Evolutionary conservation across 2,797 vertebrate genomes (phyloP), one percentile per base, ranked within the genome.

Genomic region (Neopelma chrysocephalum): DNA sequence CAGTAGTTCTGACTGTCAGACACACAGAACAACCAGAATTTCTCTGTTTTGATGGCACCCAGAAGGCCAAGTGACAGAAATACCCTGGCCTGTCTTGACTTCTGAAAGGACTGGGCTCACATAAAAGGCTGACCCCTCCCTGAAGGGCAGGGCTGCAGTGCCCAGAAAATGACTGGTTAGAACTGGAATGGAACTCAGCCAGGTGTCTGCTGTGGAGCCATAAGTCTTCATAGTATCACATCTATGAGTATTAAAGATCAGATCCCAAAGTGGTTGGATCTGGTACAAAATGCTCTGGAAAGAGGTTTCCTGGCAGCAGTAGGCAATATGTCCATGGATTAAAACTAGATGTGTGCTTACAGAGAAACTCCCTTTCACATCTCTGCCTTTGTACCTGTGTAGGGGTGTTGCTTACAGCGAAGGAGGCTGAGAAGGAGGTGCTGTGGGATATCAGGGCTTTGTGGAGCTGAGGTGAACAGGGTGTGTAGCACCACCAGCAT

Each of bases 51-150:
- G 47, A 40, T 69, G 80, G 71, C 50, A 64, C 15, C 7, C 22
- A 72, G 54, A 76, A 87, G 36, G 42, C 20, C 45, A 56, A 68
- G 36, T 68, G 86, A 71, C 64, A 83, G 88, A 82, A 94, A 73
- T 25, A 31, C 1, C 1, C 25, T 58, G 73, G n/a, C 13, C 61
- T 78, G 72, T 29, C n/a, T 34, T 89, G 43, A 36, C 31, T 86
- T 81, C 13, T 38, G 7, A 29, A 79, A 69, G 79, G 54, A 18
- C 47, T 53, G 62, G 9, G 51, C 34, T 65, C 10, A 20, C 5
- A 1, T n/a, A 27, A 82, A 71, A 56, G 54, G n/a, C 70, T 71
- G 64, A 29, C 17, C n/a, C 40, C 27, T 86, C 36, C 8, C 12
- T 19, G 45, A 57, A 86, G 51, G 60, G 51, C 22, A 34, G 43